phyloP scores from a whole-genome alignment of 2,113 vertebrate genomes.

The Sprattus sprattus region DNA sequence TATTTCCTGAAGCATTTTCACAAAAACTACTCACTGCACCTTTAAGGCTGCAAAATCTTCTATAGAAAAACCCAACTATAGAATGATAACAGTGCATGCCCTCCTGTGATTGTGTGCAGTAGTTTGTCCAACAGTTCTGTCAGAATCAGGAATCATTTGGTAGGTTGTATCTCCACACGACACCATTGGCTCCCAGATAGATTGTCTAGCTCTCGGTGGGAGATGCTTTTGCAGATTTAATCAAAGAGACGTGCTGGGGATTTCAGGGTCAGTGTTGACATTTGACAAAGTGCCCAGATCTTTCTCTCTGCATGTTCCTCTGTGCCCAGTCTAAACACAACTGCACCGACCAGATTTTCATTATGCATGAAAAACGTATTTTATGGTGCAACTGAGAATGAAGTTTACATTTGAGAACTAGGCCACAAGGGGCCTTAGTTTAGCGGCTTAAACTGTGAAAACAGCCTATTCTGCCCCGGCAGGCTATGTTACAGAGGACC shows the following conservation, averaged over 20 bases:
- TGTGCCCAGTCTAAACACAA: neutral
- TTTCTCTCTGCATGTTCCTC: neutral
- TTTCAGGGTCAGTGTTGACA: conserved; percentile 16
- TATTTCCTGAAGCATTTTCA: no score
- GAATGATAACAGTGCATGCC: neutral
- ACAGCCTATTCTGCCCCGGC: no score
- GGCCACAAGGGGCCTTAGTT: no score
- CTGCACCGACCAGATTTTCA: neutral
- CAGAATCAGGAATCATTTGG: conserved; percentile 8
- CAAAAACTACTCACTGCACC: neutral
- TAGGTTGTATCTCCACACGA: conserved; percentile 2
- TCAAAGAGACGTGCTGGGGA: conserved; percentile 12
- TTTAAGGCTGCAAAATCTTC: neutral
- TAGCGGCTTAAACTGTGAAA: no score
- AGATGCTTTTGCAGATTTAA: conserved; percentile 15
- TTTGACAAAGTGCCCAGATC: neutral
- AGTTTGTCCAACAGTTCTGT: neutral
- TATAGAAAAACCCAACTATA: neutral
- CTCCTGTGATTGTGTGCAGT: neutral
- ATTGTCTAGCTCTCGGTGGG: neutral
- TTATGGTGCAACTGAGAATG: neutral
- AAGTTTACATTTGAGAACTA: neutral
- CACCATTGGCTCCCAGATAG: neutral
- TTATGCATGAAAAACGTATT: neutral
- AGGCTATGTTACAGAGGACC: no score